Percentiles rank a stretch among this genome's conserved stretches.
phyloP scores from a whole-genome alignment of 2,888 invertebrate species.

The Chirona hameri region DNA sequence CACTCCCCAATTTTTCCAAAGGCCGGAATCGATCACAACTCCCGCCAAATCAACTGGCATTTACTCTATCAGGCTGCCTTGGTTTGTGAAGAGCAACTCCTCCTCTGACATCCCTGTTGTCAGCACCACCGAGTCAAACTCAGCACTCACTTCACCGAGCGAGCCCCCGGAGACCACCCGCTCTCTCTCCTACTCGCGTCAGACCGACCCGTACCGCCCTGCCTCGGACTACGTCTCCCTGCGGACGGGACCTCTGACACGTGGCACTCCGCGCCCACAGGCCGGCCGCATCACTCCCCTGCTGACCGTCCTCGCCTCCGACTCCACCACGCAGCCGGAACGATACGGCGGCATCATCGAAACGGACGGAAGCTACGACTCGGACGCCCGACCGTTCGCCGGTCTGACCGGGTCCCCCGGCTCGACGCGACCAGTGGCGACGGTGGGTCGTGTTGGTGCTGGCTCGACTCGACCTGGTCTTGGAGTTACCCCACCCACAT shows the following conservation, averaged over 20 bases:
- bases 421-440: not conserved
- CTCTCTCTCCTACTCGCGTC: not conserved
- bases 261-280: not conserved
- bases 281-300: not conserved
- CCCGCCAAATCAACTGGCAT: not conserved
- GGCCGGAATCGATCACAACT: not conserved
- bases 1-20: not conserved
- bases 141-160: not conserved
- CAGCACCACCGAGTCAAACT: no score
- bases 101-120: not conserved
- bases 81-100: not conserved
- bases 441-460: no score
- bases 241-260: not conserved
- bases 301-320: not conserved
- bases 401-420: not conserved
- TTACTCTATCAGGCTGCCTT: not conserved
- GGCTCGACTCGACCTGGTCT: not conserved
- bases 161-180: not conserved
- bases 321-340: not conserved
- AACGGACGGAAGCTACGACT: not conserved
- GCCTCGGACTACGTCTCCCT: not conserved
- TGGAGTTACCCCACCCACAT: not conserved
- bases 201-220: not conserved
- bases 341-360: constrained; percentile 23
- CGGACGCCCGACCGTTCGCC: not conserved